Percentiles rank a stretch among this genome's conserved stretches.
phyloP scores from a whole-genome alignment of 2,113 vertebrate genomes.

The Scomber scombrus region DNA sequence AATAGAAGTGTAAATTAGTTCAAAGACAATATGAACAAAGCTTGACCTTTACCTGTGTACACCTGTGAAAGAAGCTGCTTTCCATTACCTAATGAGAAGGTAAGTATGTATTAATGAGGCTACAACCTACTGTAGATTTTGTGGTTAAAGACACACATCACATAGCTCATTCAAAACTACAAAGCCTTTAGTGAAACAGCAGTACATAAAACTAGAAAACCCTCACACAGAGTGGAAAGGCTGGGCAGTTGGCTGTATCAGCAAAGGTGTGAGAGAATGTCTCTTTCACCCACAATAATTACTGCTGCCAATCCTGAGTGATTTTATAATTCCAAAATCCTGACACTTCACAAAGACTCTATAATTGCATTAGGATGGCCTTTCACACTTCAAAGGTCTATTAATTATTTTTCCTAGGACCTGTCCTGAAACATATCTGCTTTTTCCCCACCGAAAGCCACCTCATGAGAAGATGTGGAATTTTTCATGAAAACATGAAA shows the following conservation, averaged over 20 bases:
- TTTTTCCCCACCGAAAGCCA: conserved; percentile 62
- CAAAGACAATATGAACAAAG: conserved; percentile 3
- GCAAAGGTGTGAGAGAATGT: conserved; percentile 76
- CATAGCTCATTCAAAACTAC: conserved; percentile 10
- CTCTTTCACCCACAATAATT: conserved; percentile 73
- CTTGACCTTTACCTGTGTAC: neutral
- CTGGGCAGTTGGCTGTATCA: conserved; percentile 71
- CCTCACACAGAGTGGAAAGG: conserved; percentile 38
- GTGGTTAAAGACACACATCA: conserved; percentile 22
- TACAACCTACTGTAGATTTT: neutral
- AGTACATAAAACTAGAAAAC: conserved; percentile 7
- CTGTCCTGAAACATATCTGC: conserved; percentile 78
- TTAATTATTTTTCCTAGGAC: conserved; percentile 85
- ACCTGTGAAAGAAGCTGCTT: neutral
- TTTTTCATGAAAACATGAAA: conserved; percentile 94
- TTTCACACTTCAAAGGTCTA: conserved; percentile 82
- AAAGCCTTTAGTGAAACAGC: neutral
- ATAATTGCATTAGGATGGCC: conserved; percentile 86
- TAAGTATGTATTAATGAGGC: neutral
- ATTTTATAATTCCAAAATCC: conserved; percentile 86
- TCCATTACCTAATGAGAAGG: too few relatives aligned
- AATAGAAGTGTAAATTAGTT: neutral
- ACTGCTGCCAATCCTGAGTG: conserved; percentile 80
- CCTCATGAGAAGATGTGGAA: conserved; percentile 89
- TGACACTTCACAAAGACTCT: conserved; percentile 89